Evolutionary conservation across 2,113 vertebrate genomes (phyloP).

Genomic region (Ictalurus punctatus): DNA sequence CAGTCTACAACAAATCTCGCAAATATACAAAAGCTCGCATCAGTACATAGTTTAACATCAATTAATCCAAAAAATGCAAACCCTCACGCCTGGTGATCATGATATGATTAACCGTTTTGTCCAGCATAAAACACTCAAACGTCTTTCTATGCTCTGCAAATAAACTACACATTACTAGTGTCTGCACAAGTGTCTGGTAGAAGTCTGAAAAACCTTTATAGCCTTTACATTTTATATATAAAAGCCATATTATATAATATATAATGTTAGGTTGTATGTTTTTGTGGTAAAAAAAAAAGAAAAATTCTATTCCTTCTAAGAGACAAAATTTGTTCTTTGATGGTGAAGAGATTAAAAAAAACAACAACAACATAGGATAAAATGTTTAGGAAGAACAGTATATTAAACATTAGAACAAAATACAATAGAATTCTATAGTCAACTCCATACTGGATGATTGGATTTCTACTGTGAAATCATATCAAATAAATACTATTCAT

Average conservation of each 20-base stretch:
- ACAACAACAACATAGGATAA: background rate
- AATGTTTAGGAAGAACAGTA: background rate
- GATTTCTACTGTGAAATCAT: background rate
- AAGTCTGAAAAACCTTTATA: background rate
- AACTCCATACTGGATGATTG: background rate
- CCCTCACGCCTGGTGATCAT: background rate
- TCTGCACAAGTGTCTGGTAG: background rate
- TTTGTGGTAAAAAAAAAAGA: background rate
- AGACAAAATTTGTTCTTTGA: background rate
- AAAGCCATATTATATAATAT: background rate
- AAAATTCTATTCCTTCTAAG: background rate
- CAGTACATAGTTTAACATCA: background rate
- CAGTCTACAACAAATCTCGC: background rate
- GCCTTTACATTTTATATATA: background rate
- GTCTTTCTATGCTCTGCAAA: background rate
- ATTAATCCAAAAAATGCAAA: background rate
- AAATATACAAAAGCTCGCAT: background rate
- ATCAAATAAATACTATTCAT: constrained; percentile 5
- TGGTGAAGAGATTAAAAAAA: background rate
- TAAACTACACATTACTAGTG: constrained; percentile 15
- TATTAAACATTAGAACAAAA: background rate
- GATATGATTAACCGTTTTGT: background rate
- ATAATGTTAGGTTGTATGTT: background rate
- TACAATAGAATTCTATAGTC: background rate
- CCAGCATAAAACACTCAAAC: background rate